phyloP scores from a whole-genome alignment of 2,888 invertebrate genomes.

The Willowsia nigromaculata region DNA sequence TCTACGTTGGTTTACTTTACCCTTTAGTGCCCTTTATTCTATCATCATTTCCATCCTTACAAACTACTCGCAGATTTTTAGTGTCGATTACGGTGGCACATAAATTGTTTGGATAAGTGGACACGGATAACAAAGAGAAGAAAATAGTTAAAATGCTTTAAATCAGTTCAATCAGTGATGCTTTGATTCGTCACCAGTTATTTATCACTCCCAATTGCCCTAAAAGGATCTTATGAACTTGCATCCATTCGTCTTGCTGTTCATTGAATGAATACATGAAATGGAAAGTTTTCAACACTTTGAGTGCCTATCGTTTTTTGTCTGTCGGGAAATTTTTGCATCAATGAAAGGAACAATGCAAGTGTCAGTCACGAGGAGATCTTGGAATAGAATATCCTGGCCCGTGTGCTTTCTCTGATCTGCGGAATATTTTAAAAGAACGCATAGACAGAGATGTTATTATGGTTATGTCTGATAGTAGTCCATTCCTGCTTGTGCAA shows the following conservation, averaged over 20 bases:
- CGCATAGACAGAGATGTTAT: no score
- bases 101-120: slow-evolving; percentile 21
- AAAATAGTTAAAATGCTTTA: background rate
- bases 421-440: background rate
- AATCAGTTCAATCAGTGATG: slow-evolving; percentile 8
- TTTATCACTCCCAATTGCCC: background rate
- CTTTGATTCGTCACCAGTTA: slow-evolving; percentile 4
- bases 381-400: background rate
- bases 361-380: background rate
- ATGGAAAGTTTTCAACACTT: background rate
- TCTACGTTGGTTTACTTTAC: background rate
- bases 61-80: background rate
- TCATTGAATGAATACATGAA: background rate
- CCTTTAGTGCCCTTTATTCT: background rate
- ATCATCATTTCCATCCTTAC: background rate
- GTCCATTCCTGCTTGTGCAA: background rate
- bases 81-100: background rate
- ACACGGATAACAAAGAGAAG: background rate
- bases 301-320: background rate
- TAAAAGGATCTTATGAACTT: background rate
- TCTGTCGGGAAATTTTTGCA: background rate
- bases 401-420: background rate
- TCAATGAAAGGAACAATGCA: background rate
- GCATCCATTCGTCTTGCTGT: background rate
- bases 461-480: no score